These are phyloP conservation scores for Heliconius hermathena DNA, from an alignment of 1,140 invertebrate species.

Conservation along the genomic window DNA sequence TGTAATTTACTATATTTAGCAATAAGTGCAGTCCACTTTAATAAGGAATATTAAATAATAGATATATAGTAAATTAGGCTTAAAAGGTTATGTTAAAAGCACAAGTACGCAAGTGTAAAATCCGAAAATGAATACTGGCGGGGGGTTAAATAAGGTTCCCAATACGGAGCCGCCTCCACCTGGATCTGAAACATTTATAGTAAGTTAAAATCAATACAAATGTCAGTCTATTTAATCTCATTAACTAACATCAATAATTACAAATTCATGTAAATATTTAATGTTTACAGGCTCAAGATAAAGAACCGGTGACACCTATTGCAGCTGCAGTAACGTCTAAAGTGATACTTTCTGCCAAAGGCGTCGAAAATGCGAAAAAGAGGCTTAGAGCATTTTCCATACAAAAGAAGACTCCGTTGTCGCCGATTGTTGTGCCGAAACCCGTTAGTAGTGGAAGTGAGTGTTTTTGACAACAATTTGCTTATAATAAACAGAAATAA, in stretches of 20 bases:
- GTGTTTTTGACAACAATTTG: constrained; percentile 26
- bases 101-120: constrained; percentile 27
- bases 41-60: background rate
- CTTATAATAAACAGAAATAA: background rate
- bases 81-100: constrained; percentile 18
- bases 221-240: background rate
- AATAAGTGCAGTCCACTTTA: background rate
- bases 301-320: background rate
- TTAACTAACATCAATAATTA: background rate
- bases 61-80: background rate
- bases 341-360: constrained; percentile 50
- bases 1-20: background rate
- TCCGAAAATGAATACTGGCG: constrained; percentile 31
- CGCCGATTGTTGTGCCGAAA: constrained; percentile 55
- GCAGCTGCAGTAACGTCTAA: constrained; percentile 17
- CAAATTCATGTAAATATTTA: background rate
- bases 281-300: constrained; percentile 17
- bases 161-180: constrained; percentile 42
- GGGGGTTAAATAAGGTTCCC: constrained; percentile 15
- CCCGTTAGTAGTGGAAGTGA: constrained; percentile 54
- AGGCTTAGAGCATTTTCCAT: constrained; percentile 76
- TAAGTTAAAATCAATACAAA: constrained; percentile 18
- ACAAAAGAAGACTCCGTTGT: constrained; percentile 68
- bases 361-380: constrained; percentile 73
- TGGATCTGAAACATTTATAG: constrained; percentile 31